phyloP scores from a whole-genome alignment of 2,888 invertebrate species.

The Cataglyphis livida region DNA sequence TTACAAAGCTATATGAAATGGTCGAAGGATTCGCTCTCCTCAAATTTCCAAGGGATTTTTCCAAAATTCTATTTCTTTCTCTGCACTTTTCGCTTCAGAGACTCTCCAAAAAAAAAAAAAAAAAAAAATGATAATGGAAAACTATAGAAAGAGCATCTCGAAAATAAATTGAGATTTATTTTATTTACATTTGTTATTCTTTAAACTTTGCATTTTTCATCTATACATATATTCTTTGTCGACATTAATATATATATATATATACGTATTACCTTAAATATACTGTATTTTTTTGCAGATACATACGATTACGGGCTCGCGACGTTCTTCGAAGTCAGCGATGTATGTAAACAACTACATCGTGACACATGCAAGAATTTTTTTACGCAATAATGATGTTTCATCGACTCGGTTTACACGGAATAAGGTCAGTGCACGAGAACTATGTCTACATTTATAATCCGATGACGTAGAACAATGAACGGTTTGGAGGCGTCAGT shows the following conservation, averaged over 20 bases:
- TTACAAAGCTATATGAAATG: not conserved
- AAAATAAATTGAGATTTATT: not conserved
- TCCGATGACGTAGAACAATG: conserved; percentile 19
- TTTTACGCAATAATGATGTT: conserved; percentile 19
- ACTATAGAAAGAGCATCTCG: not conserved
- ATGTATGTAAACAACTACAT: not conserved
- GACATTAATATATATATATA: not conserved
- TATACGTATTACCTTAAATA: not conserved
- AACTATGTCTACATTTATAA: conserved; percentile 28
- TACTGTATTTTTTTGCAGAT: not conserved
- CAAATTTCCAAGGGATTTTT: too few relatives aligned
- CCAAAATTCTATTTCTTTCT: not conserved
- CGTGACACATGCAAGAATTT: not conserved
- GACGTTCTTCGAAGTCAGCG: not conserved
- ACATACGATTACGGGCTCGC: not conserved
- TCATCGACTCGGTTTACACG: conserved; percentile 24
- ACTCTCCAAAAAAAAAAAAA: not conserved
- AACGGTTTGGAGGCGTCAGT: not conserved
- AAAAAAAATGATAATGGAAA: not conserved
- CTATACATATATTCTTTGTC: not conserved
- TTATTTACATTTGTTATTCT: not conserved
- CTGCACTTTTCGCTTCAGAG: not conserved
- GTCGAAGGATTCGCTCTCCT: not conserved
- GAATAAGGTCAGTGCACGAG: conserved; percentile 35
- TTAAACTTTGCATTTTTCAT: not conserved